Evolutionary conservation across 1,140 invertebrate genomes (phyloP).

Genomic region (Bemisia tabaci): DNA sequence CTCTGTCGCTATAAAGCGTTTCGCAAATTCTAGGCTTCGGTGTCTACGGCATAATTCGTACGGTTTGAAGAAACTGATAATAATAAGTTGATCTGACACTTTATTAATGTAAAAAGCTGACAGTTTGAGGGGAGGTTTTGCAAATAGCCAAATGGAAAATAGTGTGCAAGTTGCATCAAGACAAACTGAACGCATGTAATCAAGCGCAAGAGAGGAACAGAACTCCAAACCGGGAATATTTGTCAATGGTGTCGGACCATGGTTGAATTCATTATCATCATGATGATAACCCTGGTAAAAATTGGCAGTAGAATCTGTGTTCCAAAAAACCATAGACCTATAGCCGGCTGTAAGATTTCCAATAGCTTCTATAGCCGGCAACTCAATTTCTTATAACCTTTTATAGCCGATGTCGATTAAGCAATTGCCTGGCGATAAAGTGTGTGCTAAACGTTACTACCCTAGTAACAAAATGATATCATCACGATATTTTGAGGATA

Average conservation of each 20-base stretch:
- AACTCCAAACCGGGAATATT: conserved; percentile 22
- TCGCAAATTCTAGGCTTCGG: conserved; percentile 17
- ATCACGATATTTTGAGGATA: too few species aligned
- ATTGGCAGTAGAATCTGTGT: too few species aligned
- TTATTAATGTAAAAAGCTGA: conserved; percentile 6
- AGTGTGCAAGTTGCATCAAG: conserved; percentile 30
- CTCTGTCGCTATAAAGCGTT: conserved; percentile 28
- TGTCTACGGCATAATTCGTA: conserved; percentile 23
- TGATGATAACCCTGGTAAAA: too few species aligned
- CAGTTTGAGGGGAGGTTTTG: not conserved
- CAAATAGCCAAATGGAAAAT: conserved; percentile 22
- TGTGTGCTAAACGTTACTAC: too few species aligned
- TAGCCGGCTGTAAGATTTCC: too few species aligned
- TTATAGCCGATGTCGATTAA: too few species aligned
- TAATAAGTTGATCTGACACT: conserved; percentile 13
- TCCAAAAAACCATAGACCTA: too few species aligned
- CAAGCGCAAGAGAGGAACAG: conserved; percentile 26
- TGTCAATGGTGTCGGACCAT: conserved; percentile 21
- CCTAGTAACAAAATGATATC: too few species aligned
- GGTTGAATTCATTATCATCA: conserved; percentile 27
- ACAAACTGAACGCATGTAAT: conserved; percentile 19
- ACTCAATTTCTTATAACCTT: too few species aligned
- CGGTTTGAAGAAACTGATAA: conserved; percentile 16
- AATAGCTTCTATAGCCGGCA: too few species aligned
- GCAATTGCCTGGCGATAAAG: too few species aligned